These are phyloP conservation scores for Listronotus bonariensis DNA, from an alignment of 1,140 invertebrate genomes.

Conservation along the genomic window DNA sequence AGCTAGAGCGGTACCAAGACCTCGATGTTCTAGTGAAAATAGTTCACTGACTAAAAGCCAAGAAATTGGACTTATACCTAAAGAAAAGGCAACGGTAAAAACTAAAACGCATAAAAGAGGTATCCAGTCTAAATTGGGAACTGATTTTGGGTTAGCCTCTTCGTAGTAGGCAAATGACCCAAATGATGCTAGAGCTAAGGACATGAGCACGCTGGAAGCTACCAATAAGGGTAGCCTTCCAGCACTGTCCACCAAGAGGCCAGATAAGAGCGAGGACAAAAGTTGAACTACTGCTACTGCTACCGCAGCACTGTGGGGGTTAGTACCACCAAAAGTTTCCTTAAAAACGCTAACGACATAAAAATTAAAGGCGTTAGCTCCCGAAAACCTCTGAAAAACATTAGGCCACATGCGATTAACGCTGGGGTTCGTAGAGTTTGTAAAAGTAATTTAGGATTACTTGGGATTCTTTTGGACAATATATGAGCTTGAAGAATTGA, in stretches of 20 bases:
- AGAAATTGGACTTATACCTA: conserved; percentile 89
- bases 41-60: conserved; percentile 86
- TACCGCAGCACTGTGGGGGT: conserved; percentile 81
- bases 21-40: conserved; percentile 83
- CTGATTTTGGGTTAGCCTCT: conserved; percentile 59
- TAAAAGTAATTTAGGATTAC: conserved; percentile 42
- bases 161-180: conserved; percentile 80
- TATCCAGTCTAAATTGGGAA: conserved; percentile 69
- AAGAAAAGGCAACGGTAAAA: conserved; percentile 81
- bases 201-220: conserved; percentile 82
- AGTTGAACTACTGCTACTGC: conserved; percentile 79
- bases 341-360: conserved; percentile 81
- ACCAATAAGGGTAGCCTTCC: conserved; percentile 77
- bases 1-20: conserved; percentile 80
- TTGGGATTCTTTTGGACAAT: conserved; percentile 55
- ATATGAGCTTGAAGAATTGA: conserved; percentile 71
- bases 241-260: conserved; percentile 78
- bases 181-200: conserved; percentile 76
- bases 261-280: conserved; percentile 76
- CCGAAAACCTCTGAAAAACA: conserved; percentile 86
- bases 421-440: conserved; percentile 63
- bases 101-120: conserved; percentile 79
- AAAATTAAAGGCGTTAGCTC: conserved; percentile 80
- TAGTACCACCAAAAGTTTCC: conserved; percentile 76
- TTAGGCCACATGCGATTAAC: conserved; percentile 78